Conservation (phyloP, 2,888 invertebrate genomes). For the Polylopha cassiicola region DNA sequence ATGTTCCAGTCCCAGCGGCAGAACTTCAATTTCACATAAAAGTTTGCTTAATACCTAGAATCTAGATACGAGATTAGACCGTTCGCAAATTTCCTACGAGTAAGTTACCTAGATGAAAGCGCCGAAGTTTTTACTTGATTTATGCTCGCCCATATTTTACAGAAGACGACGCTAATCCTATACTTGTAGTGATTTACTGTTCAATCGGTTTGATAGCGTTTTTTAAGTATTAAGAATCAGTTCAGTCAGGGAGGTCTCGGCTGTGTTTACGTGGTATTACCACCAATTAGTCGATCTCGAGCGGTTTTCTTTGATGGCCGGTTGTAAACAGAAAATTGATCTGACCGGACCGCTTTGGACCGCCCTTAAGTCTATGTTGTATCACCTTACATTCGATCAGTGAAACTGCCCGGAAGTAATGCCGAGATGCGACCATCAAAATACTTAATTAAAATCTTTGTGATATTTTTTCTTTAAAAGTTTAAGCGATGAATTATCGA, state of each 20-base stretch:
- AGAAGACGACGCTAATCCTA: slow-evolving; percentile 13
- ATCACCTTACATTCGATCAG: slow-evolving; percentile 41
- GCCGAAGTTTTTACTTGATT: slow-evolving; percentile 14
- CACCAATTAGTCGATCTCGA: slow-evolving; percentile 61
- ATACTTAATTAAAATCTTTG: too few relatives aligned
- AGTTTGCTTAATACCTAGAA: slow-evolving; percentile 2
- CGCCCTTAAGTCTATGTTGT: slow-evolving; percentile 29
- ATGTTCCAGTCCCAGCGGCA: background rate
- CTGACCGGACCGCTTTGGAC: slow-evolving; percentile 46
- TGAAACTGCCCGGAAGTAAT: slow-evolving; percentile 24
- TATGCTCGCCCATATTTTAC: slow-evolving; percentile 13
- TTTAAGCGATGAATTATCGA: too few relatives aligned
- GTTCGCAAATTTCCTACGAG: slow-evolving; percentile 18
- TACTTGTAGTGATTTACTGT: slow-evolving; percentile 22
- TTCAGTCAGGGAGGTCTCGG: slow-evolving; percentile 30
- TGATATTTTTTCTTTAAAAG: too few relatives aligned
- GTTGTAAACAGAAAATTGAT: slow-evolving; percentile 72
- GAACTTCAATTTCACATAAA: background rate
- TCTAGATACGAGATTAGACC: slow-evolving; percentile 2
- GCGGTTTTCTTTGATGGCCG: slow-evolving; percentile 65
- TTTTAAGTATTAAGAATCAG: slow-evolving; percentile 2
- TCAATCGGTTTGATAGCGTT: slow-evolving; percentile 10
- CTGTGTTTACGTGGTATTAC: slow-evolving; percentile 45
- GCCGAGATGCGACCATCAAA: too few relatives aligned
- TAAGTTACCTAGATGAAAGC: slow-evolving; percentile 9